Base-by-base conservation (phyloP, 2,888 invertebrate species). In the Erebia palarica region DNA sequence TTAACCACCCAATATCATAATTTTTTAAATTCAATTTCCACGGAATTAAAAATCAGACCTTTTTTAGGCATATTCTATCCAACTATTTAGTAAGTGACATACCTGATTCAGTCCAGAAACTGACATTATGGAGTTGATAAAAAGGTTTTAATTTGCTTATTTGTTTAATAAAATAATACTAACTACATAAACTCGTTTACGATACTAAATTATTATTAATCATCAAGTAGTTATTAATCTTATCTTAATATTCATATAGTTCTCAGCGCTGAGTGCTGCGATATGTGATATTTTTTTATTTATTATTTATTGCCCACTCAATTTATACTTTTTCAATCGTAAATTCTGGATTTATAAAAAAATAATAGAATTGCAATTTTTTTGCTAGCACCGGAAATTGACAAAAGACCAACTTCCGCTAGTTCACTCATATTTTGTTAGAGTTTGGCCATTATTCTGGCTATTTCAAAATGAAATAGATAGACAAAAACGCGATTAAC, bases 181-280 rank as follows among this genome's bases (percentile, higher is more conserved):
- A 36, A 36, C 27, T 27, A 27, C 21, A 2, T 21, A 21, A 3
- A 44, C 44, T 44, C 44, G 44, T 11, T 0, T 10, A 44, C 11
- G 44, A 44, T 44, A 36, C 36, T 36, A 36, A 36, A 36, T 36
- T 36, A 36, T 36, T 36, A 36, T 36, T 36, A 36, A 36, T 36
- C 7, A 27, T 11, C 14, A 49, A 49, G 14, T 49, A n/a, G 1
- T 1, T 9, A 55, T 18, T 53, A 53, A 55, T 55, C 55, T 55
- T 55, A 55, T 55, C 55, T 55, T 55, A 51, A 51, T 55, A 55
- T 18, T 55, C 55, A 55, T 55, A 51, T 53, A 55, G 10, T 51
- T 51, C 55, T 55, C 18, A 55, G 18, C 55, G 16, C 16, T 18
- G 55, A 55, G 18, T 53, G 53, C 16, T 53, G 16, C 16, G 16